Percentiles rank a stretch among this genome's conserved stretches.
These are phyloP conservation scores for Tichodroma muraria DNA, from an alignment of 2,113 vertebrate genomes.

Conservation along the genomic window DNA sequence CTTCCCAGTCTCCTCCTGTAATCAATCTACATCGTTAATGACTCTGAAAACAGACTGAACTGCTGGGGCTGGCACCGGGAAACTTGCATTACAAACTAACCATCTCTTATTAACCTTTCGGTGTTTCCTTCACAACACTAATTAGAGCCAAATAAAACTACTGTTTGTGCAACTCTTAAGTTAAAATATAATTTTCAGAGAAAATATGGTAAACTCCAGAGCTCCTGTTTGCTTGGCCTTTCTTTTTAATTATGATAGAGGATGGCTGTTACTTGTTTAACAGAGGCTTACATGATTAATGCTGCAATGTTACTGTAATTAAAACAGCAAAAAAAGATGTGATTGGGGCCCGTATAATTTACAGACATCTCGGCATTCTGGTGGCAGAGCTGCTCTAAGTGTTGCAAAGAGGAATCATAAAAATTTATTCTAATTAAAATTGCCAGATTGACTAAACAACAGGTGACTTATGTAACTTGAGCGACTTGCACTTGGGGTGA, in stretches of 20 bases:
- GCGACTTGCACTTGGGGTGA: slow-evolving; percentile 19
- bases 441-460: slow-evolving; percentile 61
- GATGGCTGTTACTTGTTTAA: slow-evolving; percentile 54
- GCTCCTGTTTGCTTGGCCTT: slow-evolving; percentile 46
- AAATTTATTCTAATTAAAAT: slow-evolving; percentile 67
- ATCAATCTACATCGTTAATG: slow-evolving; percentile 70
- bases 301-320: slow-evolving; percentile 55
- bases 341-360: slow-evolving; percentile 51
- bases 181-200: slow-evolving; percentile 61
- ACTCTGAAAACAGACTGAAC: slow-evolving; percentile 68
- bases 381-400: slow-evolving; percentile 18
- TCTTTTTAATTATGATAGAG: slow-evolving; percentile 60
- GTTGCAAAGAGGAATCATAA: slow-evolving; percentile 40
- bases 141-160: slow-evolving; percentile 66
- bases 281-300: slow-evolving; percentile 59
- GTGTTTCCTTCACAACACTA: slow-evolving; percentile 56
- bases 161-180: slow-evolving; percentile 38
- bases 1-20: slow-evolving; percentile 62
- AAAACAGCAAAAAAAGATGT: slow-evolving; percentile 53
- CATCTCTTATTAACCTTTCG: slow-evolving; percentile 70
- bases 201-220: slow-evolving; percentile 43
- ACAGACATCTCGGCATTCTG: slow-evolving; percentile 31
- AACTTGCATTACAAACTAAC: slow-evolving; percentile 67
- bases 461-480: slow-evolving; percentile 52
- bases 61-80: slow-evolving; percentile 56